phyloP scores from a whole-genome alignment of 2,888 invertebrate genomes.

The Hydriomena furcata region DNA sequence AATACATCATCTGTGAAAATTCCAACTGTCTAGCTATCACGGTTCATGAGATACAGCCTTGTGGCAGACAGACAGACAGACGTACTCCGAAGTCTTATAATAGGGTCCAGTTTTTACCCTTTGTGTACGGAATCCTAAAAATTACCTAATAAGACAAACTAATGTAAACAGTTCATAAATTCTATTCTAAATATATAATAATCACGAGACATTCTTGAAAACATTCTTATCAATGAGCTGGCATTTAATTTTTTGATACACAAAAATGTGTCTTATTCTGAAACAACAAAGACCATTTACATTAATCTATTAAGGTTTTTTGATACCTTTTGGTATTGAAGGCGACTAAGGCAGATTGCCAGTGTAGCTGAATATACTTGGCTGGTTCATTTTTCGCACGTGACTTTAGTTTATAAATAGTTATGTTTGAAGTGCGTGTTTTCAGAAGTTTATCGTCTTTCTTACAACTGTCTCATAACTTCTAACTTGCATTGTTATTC shows the following conservation, averaged over 20 bases:
- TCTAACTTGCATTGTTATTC: too few relatives aligned
- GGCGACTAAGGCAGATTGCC: conserved; percentile 17
- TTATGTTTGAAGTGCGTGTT: not conserved
- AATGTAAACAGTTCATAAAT: conserved; percentile 8
- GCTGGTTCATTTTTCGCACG: conserved; percentile 9
- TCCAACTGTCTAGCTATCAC: too few relatives aligned
- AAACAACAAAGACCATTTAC: conserved; percentile 15
- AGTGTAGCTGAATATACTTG: conserved; percentile 13
- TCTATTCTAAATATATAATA: conserved; percentile 17
- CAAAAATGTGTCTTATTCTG: conserved; percentile 18
- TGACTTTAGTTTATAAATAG: not conserved
- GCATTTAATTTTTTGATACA: not conserved
- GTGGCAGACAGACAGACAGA: too few relatives aligned
- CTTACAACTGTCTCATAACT: too few relatives aligned
- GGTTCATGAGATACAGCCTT: too few relatives aligned
- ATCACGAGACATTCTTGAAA: conserved; percentile 16
- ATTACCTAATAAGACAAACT: too few relatives aligned
- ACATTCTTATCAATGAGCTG: conserved; percentile 6
- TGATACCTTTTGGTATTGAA: conserved; percentile 15
- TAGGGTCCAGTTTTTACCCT: too few relatives aligned
- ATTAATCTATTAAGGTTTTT: conserved; percentile 1
- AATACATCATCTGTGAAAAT: too few relatives aligned
- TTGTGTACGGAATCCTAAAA: too few relatives aligned
- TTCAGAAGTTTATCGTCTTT: too few relatives aligned
- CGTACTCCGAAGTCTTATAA: too few relatives aligned